A percentile compares a stretch with the other conserved stretches of the same genome.
These are phyloP conservation scores for Caenorhabditis plicata DNA, from an alignment of 2,888 invertebrate genomes.

Conservation along the genomic window DNA sequence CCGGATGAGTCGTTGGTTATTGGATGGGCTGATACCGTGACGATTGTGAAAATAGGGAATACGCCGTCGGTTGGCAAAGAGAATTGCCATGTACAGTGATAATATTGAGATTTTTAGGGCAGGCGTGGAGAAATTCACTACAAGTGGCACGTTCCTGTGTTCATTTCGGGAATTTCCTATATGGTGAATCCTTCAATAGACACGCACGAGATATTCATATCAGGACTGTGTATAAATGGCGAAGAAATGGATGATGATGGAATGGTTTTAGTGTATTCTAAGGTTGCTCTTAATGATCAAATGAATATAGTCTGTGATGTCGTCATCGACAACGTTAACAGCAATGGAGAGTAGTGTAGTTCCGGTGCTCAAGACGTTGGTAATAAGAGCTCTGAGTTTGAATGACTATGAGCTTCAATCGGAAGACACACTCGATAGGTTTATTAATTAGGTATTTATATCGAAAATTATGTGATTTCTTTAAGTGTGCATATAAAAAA, in stretches of 20 bases:
- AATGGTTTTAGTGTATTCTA: too few species aligned
- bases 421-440: conserved; percentile 32
- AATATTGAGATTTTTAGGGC: conserved; percentile 8
- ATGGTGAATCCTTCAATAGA: conserved; percentile 27
- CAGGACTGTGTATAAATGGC: conserved; percentile 50
- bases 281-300: too few species aligned
- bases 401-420: conserved; percentile 37
- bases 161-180: conserved; percentile 55
- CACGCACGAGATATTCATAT: conserved; percentile 53
- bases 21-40: conserved; percentile 63
- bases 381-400: conserved; percentile 30
- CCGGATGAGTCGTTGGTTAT: conserved; percentile 48
- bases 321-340: conserved; percentile 18
- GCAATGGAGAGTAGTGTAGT: conserved; percentile 17
- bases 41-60: conserved; percentile 36
- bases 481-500: conserved; percentile 25
- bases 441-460: background rate
- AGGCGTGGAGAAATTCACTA: conserved; percentile 36
- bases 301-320: conserved; percentile 31
- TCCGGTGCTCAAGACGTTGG: conserved; percentile 33
- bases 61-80: conserved; percentile 15
- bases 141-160: conserved; percentile 39
- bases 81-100: too few species aligned
- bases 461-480: conserved; percentile 1
- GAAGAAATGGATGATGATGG: conserved; percentile 42